phyloP scores from a whole-genome alignment of 1,140 invertebrate genomes.

The Bacillus rossius region DNA sequence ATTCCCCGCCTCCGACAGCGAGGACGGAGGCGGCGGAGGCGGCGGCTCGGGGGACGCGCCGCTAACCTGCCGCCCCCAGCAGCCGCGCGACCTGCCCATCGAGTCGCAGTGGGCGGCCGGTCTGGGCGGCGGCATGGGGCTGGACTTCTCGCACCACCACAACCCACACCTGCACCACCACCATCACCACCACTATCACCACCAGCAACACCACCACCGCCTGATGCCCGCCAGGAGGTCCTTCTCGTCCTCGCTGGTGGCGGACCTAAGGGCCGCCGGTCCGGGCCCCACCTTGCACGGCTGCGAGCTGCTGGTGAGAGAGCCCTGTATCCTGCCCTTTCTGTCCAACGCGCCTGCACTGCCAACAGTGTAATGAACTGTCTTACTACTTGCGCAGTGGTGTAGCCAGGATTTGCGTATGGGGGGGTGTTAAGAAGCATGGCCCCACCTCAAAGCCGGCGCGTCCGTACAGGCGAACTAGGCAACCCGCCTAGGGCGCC shows the following conservation, averaged over 20 bases:
- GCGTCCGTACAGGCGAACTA: no score
- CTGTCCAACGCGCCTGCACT: no score
- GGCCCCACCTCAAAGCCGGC: no score
- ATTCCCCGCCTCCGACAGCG: slow-evolving; percentile 28
- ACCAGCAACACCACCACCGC: background rate
- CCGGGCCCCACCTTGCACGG: slow-evolving; percentile 13
- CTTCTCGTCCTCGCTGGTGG: slow-evolving; percentile 26
- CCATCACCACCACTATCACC: slow-evolving; percentile 7
- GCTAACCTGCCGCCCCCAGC: slow-evolving; percentile 11
- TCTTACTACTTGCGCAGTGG: no score
- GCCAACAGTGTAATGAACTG: no score
- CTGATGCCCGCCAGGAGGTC: slow-evolving; percentile 19
- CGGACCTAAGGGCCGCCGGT: slow-evolving; percentile 21
- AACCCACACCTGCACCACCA: slow-evolving; percentile 11
- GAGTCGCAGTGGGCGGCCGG: slow-evolving; percentile 17
- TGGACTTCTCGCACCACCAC: slow-evolving; percentile 9
- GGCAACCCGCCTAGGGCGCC: no score
- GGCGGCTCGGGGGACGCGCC: background rate
- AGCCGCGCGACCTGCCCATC: slow-evolving; percentile 15
- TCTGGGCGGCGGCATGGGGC: slow-evolving; percentile 14
- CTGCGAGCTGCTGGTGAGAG: slow-evolving; percentile 12
- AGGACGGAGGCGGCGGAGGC: slow-evolving; percentile 21
- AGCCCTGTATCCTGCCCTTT: background rate
- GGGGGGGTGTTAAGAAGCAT: no score
- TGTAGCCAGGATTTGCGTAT: no score